Evolutionary conservation across 2,888 invertebrate species (phyloP).

Genomic region (Loripinus fragilis): DNA sequence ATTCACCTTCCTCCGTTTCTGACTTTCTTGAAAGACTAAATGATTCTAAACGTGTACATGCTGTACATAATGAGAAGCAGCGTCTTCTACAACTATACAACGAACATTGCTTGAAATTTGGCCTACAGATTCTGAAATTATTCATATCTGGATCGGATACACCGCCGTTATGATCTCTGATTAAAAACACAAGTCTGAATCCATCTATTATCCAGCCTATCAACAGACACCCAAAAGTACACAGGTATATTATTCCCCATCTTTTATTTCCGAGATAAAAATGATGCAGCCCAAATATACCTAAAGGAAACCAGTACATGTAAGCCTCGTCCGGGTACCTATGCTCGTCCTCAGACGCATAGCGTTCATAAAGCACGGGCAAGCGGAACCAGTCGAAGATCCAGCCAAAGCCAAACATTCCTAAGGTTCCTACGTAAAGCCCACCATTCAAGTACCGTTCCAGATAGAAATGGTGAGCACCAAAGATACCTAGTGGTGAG

Average conservation of each 20-base stretch:
- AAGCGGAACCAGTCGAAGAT: constrained; percentile 55
- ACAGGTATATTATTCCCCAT: constrained; percentile 61
- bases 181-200: constrained; percentile 39
- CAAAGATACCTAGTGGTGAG: constrained; percentile 53
- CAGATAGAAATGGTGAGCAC: constrained; percentile 56
- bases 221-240: constrained; percentile 55
- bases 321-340: constrained; percentile 64
- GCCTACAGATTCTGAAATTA: constrained; percentile 51
- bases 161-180: constrained; percentile 51
- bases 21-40: constrained; percentile 45
- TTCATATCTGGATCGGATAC: constrained; percentile 48
- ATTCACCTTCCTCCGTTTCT: constrained; percentile 5
- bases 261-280: constrained; percentile 55
- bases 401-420: constrained; percentile 59
- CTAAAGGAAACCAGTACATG: constrained; percentile 60
- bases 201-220: constrained; percentile 62
- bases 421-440: constrained; percentile 49
- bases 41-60: constrained; percentile 36
- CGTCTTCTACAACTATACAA: constrained; percentile 43
- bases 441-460: constrained; percentile 55
- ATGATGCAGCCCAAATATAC: constrained; percentile 61
- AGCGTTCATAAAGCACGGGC: constrained; percentile 57
- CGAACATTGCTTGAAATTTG: constrained; percentile 43
- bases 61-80: constrained; percentile 34
- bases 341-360: constrained; percentile 57